These are phyloP conservation scores for Brachyhypopomus gauderio DNA, from an alignment of 2,113 vertebrate genomes.

Conservation along the genomic window DNA sequence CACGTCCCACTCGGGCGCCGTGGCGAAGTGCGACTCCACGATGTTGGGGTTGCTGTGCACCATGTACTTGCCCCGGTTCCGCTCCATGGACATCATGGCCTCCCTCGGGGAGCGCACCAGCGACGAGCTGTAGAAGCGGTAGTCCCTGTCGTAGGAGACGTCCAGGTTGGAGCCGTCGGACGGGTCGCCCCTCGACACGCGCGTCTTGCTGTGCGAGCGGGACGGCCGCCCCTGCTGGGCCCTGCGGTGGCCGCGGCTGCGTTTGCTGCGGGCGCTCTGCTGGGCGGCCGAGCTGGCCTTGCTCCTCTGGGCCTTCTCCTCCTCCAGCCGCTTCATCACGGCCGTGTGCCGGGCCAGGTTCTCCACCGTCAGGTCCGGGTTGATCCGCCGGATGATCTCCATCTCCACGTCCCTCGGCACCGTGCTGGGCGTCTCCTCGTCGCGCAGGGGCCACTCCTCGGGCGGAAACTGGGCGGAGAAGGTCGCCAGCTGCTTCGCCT, in stretches of 20 bases:
- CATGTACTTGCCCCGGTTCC: constrained; percentile 88
- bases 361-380: constrained; percentile 96
- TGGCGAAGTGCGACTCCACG: constrained; percentile 93
- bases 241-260: constrained; percentile 89
- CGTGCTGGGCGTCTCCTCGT: constrained; percentile 90
- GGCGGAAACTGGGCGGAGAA: constrained; percentile 98
- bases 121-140: constrained; percentile 85
- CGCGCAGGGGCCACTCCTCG: constrained; percentile 94
- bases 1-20: constrained; percentile 97
- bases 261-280: constrained; percentile 90
- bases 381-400: constrained; percentile 97
- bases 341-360: constrained; percentile 96
- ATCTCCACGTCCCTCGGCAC: constrained; percentile 95
- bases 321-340: constrained; percentile 97
- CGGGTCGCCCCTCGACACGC: constrained; percentile 88
- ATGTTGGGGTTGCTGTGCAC: constrained; percentile 90
- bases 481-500: constrained; percentile 92
- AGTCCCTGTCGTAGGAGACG: constrained; percentile 84
- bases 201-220: constrained; percentile 93
- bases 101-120: constrained; percentile 87
- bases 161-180: constrained; percentile 90
- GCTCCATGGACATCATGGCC: constrained; percentile 88
- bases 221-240: constrained; percentile 86
- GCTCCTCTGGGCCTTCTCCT: constrained; percentile 92
- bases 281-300: constrained; percentile 92